Conservation (phyloP, 2,797 vertebrate genomes). For the Parauchenoglanis punctatus region DNA sequence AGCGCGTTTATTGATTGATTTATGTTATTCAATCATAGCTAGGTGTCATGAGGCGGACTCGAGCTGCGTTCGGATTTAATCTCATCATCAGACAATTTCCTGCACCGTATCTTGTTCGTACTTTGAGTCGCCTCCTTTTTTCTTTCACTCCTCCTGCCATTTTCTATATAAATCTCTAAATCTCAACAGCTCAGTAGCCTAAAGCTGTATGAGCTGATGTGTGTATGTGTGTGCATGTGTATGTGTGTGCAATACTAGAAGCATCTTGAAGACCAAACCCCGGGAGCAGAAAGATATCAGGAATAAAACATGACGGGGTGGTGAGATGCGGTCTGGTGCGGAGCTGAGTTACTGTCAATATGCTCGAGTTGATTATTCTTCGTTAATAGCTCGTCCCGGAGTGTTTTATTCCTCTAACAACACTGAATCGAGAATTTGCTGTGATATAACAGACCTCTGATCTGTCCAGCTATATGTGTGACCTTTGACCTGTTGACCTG, state of each 20-base stretch:
- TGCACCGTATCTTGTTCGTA: background rate
- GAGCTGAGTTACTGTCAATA: background rate
- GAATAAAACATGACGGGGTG: background rate
- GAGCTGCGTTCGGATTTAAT: background rate
- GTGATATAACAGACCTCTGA: background rate
- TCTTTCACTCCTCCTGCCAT: slow-evolving; percentile 1
- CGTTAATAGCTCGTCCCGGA: background rate
- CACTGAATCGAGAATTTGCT: background rate
- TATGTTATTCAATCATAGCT: background rate
- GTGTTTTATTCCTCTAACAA: background rate
- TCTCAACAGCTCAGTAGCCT: slow-evolving; percentile 15
- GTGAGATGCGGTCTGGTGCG: background rate
- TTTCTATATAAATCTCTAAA: slow-evolving; percentile 5
- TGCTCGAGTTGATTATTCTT: background rate
- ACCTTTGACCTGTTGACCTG: slow-evolving; percentile 18
- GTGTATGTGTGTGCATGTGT: background rate
- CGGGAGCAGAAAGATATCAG: background rate
- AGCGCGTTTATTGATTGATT: background rate
- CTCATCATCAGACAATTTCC: slow-evolving; percentile 14
- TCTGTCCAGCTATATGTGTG: background rate
- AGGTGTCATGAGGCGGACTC: background rate
- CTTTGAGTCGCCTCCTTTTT: background rate
- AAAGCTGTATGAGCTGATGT: background rate
- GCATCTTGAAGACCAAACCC: slow-evolving; percentile 1
- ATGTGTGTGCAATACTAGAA: background rate